These are phyloP conservation scores for Rhombomys opimus DNA, from an alignment of 2,113 vertebrate genomes.

Conservation along the genomic window DNA sequence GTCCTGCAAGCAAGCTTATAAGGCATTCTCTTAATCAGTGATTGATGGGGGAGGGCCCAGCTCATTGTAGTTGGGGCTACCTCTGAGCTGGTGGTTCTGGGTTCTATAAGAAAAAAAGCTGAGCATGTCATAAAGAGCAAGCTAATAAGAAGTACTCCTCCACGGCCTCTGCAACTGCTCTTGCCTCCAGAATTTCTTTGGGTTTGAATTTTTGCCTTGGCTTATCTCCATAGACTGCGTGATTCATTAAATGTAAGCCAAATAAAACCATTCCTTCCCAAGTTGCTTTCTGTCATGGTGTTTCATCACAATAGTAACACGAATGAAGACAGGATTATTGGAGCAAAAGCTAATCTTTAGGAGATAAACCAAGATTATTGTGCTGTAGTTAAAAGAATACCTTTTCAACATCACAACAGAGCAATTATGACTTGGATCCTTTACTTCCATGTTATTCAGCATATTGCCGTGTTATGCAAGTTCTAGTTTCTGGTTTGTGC, in stretches of 20 bases:
- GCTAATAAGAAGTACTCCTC: not conserved
- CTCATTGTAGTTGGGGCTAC: not conserved
- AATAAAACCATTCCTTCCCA: not conserved
- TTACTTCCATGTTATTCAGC: slow-evolving; percentile 75
- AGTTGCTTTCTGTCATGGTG: not conserved
- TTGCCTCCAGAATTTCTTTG: not conserved
- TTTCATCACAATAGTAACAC: not conserved
- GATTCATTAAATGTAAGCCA: not conserved
- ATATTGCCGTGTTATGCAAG: slow-evolving; percentile 31
- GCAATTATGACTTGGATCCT: slow-evolving; percentile 51
- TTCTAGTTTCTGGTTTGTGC: slow-evolving; percentile 54
- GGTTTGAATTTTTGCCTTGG: not conserved
- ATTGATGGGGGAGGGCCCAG: too few species aligned
- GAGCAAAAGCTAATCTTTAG: slow-evolving; percentile 9
- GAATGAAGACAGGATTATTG: not conserved
- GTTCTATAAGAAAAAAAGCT: not conserved
- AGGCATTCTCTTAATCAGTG: not conserved
- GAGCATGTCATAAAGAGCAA: not conserved
- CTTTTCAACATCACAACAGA: slow-evolving; percentile 53
- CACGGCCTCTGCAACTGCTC: not conserved
- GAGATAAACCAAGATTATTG: slow-evolving; percentile 59
- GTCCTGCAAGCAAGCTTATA: not conserved
- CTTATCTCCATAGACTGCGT: not conserved
- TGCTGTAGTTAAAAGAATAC: slow-evolving; percentile 34
- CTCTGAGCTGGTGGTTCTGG: not conserved